Percentiles rank a stretch among this genome's conserved stretches.
These are phyloP conservation scores for Strigamia maritima DNA, from an alignment of 2,888 invertebrate species.

Conservation along the genomic window DNA sequence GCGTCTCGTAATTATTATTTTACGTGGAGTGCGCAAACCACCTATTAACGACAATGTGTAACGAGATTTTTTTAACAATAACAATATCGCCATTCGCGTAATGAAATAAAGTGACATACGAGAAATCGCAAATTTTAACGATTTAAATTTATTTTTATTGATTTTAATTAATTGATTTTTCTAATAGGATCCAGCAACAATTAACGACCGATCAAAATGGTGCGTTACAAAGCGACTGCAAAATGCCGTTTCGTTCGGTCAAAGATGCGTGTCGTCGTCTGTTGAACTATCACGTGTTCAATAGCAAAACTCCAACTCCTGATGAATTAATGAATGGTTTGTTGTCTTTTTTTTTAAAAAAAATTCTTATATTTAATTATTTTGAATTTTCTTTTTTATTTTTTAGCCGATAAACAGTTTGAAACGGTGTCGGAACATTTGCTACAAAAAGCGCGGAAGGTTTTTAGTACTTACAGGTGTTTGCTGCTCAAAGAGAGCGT, in stretches of 20 bases:
- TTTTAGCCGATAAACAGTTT: constrained; percentile 47
- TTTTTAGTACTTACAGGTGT: constrained; percentile 71
- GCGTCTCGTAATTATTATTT: no score
- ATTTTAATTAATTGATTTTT: background rate
- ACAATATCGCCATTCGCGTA: no score
- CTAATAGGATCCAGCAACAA: constrained; percentile 68
- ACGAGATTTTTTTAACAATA: no score
- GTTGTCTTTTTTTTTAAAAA: background rate
- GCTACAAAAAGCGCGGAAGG: constrained; percentile 65
- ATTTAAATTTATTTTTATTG: no score
- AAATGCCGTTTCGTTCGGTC: constrained; percentile 61
- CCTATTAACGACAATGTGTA: no score
- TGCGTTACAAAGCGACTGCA: constrained; percentile 69
- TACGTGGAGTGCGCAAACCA: no score
- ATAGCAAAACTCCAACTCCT: constrained; percentile 61
- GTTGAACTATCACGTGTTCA: constrained; percentile 72
- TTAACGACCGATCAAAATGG: constrained; percentile 70
- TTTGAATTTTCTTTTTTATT: constrained; percentile 4
- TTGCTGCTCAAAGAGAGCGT: constrained; percentile 72
- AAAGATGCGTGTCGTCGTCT: constrained; percentile 72
- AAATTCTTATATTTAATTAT: background rate
- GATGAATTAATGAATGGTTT: constrained; percentile 58
- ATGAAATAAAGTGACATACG: no score
- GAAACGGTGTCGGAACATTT: constrained; percentile 57
- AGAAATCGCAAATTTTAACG: no score